Evolutionary conservation across 2,888 invertebrate species (phyloP), one percentile per base, ranked within the genome.

Genomic region (Drepana falcataria): DNA sequence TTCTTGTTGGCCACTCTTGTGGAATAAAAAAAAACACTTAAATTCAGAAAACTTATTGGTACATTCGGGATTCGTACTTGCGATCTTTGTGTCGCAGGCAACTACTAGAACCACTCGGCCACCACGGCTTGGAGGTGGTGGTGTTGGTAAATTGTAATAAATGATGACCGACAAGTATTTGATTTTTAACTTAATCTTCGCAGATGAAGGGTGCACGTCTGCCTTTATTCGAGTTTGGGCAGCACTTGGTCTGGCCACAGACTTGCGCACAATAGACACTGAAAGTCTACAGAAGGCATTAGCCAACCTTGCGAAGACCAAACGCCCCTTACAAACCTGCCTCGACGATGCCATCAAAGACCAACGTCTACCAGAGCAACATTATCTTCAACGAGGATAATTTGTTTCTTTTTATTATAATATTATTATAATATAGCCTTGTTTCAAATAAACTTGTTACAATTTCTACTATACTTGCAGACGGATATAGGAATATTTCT

Each of bases 201-300:
- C 69, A 92, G 93, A 92, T 57, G 72, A 82, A 0, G 96, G 95
- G 3, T 94, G 92, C 57, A 92, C 93, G 0, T 93, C 95, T 0
- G 91, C 93, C 0, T 92, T 95, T 68, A 94, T 96, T 53, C 91
- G 95, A 48, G 91, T 95, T 0, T 95, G 93, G 79, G 94, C 94
- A 0, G 94, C 94, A 0, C 75, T 96, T 4, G 95, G 95, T 0
- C 79, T 93, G 55, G 94, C 95, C 2, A 88, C 89, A 0, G 85
- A 94, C 40, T 79, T 96, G 52, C 92, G 92, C 53, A 95, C 95
- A 0, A 85, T 95, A 0, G 93, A 94, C 51, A 91, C 93, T 1
- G 80, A 85, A 0, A 92, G 93, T 0, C 92, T 96, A 0, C 93
- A 94, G 53, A 85, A 87, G 34, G 95, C 95, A 0, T 78, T 96